Conservation (phyloP, 2,113 vertebrate genomes). For the Elaphurus davidianus region DNA sequence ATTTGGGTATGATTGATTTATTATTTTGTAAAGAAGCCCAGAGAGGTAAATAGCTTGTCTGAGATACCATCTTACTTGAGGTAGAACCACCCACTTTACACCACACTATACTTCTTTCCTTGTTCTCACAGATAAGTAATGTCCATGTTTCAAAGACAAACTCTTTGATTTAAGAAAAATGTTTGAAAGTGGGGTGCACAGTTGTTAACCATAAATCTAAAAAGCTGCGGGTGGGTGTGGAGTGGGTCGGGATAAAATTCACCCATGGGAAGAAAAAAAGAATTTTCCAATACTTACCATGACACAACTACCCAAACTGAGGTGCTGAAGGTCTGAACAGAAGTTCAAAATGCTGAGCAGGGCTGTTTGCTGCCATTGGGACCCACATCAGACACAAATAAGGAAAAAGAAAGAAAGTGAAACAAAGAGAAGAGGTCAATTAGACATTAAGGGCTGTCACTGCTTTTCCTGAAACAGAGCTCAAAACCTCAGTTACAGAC, state of each 20-base stretch:
- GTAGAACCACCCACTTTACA: background rate
- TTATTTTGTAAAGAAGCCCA: background rate
- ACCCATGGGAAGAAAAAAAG: background rate
- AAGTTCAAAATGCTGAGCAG: slow-evolving; percentile 97
- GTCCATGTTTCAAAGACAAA: background rate
- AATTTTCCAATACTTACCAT: slow-evolving; percentile 87
- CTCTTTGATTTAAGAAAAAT: background rate
- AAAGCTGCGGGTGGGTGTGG: background rate
- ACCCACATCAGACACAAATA: slow-evolving; percentile 80
- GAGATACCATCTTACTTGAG: background rate
- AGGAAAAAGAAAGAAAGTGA: slow-evolving; percentile 78
- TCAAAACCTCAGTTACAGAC: slow-evolving; percentile 80
- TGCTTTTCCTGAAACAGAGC: slow-evolving; percentile 81
- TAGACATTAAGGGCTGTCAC: slow-evolving; percentile 88
- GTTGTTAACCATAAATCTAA: background rate
- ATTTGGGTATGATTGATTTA: background rate
- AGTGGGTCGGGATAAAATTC: background rate
- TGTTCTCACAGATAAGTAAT: background rate
- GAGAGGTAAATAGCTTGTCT: background rate
- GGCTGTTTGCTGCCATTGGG: slow-evolving; percentile 92
- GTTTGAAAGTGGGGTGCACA: background rate
- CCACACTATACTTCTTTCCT: background rate
- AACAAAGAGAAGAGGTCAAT: slow-evolving; percentile 86
- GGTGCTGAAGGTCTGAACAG: slow-evolving; percentile 94
- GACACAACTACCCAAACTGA: slow-evolving; percentile 96